Evolutionary conservation across 2,888 invertebrate genomes (phyloP).

Genomic region (Ochropleura leucogaster): DNA sequence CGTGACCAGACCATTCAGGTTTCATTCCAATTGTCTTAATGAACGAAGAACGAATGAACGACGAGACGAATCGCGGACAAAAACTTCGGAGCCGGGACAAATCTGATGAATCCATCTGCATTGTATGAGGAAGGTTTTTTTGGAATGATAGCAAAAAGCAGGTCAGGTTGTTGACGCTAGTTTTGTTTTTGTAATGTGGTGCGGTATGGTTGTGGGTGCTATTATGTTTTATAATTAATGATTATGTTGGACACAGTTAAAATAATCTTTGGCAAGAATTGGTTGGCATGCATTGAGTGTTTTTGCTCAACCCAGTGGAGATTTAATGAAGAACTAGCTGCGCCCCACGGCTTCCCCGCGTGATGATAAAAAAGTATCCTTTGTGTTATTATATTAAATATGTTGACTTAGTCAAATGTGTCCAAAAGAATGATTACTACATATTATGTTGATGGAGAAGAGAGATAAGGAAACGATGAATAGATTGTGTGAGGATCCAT

Average conservation of each 20-base stretch:
- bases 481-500: too few relatives aligned
- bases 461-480: too few relatives aligned
- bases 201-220: constrained; percentile 9
- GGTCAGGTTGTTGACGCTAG: constrained; percentile 40
- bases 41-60: constrained; percentile 61
- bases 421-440: too few relatives aligned
- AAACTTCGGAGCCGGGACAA: constrained; percentile 63
- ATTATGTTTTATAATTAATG: neutral
- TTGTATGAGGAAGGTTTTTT: constrained; percentile 33
- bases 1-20: constrained; percentile 70
- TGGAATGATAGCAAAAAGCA: constrained; percentile 28
- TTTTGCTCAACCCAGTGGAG: neutral
- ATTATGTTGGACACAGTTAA: neutral
- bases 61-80: constrained; percentile 63
- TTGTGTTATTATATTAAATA: too few relatives aligned
- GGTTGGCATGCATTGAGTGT: neutral
- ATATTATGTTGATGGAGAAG: too few relatives aligned
- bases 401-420: too few relatives aligned
- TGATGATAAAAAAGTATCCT: too few relatives aligned
- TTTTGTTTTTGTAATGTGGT: constrained; percentile 6
- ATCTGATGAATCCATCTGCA: constrained; percentile 59
- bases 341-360: too few relatives aligned
- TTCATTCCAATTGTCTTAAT: constrained; percentile 66
- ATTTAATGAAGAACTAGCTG: neutral
- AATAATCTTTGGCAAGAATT: neutral